These are phyloP conservation scores for Cephus pulcher DNA, from an alignment of 2,888 invertebrate genomes.

Conservation along the genomic window DNA sequence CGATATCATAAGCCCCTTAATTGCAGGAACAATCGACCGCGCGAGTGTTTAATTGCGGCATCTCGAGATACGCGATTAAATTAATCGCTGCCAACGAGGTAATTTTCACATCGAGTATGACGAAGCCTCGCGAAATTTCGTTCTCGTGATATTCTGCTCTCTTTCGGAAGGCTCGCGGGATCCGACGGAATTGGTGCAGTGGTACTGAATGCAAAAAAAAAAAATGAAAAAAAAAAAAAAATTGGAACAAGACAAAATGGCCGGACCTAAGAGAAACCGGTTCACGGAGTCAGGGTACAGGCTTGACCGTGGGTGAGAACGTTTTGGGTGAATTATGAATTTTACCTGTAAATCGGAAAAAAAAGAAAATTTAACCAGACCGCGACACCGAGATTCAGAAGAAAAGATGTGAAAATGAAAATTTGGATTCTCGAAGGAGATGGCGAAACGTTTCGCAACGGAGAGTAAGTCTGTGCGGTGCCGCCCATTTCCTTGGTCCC, in stretches of 20 bases:
- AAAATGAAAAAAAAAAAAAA: neutral
- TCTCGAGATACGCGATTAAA: conserved; percentile 7
- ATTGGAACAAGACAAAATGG: neutral
- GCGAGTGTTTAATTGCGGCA: conserved; percentile 51
- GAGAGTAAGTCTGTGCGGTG: neutral
- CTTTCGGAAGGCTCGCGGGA: neutral
- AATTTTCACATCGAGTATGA: neutral
- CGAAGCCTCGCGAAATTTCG: neutral
- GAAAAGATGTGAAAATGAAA: conserved; percentile 1
- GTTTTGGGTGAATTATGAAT: neutral
- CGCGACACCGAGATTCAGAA: neutral
- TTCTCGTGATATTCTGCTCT: neutral
- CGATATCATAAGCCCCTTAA: conserved; percentile 55
- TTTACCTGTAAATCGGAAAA: neutral
- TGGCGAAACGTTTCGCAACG: conserved; percentile 13
- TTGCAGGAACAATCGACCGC: conserved; percentile 52
- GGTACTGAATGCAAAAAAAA: neutral
- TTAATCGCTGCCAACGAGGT: neutral
- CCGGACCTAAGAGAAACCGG: neutral
- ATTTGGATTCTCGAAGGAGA: conserved; percentile 18
- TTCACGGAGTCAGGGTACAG: neutral
- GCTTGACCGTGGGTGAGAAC: neutral
- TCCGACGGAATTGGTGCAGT: neutral
- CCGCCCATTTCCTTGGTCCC: neutral
- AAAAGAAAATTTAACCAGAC: neutral